phyloP scores from a whole-genome alignment of 2,113 vertebrate species.

The Oncorhynchus keta region DNA sequence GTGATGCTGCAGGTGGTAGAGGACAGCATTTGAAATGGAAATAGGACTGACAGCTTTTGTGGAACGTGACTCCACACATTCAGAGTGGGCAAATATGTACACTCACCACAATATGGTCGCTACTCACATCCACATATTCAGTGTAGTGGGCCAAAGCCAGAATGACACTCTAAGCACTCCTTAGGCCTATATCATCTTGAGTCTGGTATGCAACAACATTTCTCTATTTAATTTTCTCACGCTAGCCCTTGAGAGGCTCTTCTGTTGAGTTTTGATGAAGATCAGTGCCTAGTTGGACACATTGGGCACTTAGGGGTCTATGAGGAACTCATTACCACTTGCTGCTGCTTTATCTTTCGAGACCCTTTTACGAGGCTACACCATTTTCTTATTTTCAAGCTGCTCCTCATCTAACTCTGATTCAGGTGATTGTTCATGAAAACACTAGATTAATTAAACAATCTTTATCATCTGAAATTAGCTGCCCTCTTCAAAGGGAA shows the following conservation, averaged over 20 bases:
- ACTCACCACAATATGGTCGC: no score
- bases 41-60: constrained; percentile 38
- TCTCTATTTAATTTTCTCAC: no score
- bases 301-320: not conserved
- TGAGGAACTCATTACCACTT: constrained; percentile 8
- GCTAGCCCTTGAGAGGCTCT: not conserved
- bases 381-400: not conserved
- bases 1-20: not conserved
- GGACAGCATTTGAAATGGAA: not conserved
- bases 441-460: constrained; percentile 12
- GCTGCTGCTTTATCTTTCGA: not conserved
- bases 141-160: not conserved
- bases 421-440: constrained; percentile 20
- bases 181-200: no score
- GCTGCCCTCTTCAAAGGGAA: not conserved
- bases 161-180: not conserved
- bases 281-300: not conserved
- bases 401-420: constrained; percentile 5
- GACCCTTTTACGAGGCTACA: constrained; percentile 8
- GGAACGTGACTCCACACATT: constrained; percentile 1
- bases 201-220: no score
- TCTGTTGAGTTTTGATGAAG: not conserved
- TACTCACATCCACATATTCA: no score
- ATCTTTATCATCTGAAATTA: not conserved
- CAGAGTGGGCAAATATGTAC: no score